Percentiles rank a stretch among this genome's conserved stretches.
phyloP scores from a whole-genome alignment of 2,113 vertebrate genomes.

The Dromiciops gliroides region DNA sequence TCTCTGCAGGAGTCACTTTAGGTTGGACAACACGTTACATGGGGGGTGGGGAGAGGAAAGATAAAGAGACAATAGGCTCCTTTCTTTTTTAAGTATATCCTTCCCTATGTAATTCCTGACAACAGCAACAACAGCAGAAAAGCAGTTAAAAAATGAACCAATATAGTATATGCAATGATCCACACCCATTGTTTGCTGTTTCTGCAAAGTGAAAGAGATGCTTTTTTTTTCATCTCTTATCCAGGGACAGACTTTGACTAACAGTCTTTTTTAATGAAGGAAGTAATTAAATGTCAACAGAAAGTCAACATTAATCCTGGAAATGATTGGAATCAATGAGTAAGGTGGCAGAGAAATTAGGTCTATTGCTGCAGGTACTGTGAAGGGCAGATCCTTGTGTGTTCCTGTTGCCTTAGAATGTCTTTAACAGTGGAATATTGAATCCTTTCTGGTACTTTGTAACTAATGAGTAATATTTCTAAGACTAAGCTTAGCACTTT shows the following conservation, averaged over 20 bases:
- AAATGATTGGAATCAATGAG: slow-evolving; percentile 7
- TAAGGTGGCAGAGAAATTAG: background rate
- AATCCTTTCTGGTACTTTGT: slow-evolving; percentile 20
- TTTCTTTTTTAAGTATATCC: background rate
- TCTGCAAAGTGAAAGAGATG: background rate
- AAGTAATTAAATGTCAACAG: slow-evolving; percentile 53
- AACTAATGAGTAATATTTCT: background rate
- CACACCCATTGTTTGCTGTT: background rate
- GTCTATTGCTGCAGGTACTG: background rate
- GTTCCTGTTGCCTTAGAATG: slow-evolving; percentile 13
- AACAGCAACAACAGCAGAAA: background rate
- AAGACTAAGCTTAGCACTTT: background rate
- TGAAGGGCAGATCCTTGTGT: background rate
- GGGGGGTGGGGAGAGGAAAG: no score
- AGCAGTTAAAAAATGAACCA: background rate
- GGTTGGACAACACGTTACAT: background rate
- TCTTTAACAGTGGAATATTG: background rate
- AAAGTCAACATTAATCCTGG: slow-evolving; percentile 52
- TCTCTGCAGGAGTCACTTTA: background rate
- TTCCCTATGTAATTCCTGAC: background rate
- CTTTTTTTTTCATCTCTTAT: background rate
- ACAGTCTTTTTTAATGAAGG: background rate
- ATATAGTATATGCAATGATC: background rate
- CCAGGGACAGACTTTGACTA: background rate
- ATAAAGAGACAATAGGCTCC: no score